Evolutionary conservation across 1,140 invertebrate species (phyloP).

Genomic region (Drosophila auraria): DNA sequence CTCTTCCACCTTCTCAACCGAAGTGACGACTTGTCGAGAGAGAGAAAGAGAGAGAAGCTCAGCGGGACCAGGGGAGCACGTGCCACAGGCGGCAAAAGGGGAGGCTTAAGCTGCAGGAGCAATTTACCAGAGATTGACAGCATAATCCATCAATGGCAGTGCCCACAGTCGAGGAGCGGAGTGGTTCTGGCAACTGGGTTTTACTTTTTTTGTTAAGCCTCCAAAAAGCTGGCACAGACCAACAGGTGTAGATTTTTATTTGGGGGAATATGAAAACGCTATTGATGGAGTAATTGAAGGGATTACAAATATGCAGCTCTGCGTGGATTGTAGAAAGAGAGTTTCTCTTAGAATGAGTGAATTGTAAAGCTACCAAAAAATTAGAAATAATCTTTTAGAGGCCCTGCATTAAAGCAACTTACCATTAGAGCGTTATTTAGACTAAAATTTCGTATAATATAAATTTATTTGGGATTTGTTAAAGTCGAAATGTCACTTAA

Average conservation of each 20-base stretch:
- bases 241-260: slow-evolving; percentile 48
- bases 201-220: neutral
- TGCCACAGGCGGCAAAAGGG: slow-evolving; percentile 57
- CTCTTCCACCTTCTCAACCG: neutral
- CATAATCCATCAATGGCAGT: slow-evolving; percentile 78
- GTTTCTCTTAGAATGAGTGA: neutral
- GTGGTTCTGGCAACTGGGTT: slow-evolving; percentile 15
- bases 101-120: slow-evolving; percentile 73
- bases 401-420: no score
- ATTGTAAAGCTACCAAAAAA: neutral
- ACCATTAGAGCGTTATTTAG: no score
- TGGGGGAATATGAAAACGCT: slow-evolving; percentile 18
- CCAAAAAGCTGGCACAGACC: slow-evolving; percentile 18
- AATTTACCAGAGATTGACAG: slow-evolving; percentile 81
- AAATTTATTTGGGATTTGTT: no score
- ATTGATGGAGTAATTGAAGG: slow-evolving; percentile 21
- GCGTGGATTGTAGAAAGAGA: no score
- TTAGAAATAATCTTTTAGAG: neutral
- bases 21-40: slow-evolving; percentile 70
- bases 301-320: neutral
- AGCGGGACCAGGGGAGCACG: slow-evolving; percentile 52
- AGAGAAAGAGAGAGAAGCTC: neutral
- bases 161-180: slow-evolving; percentile 15
- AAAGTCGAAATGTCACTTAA: neutral
- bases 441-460: no score